Base-by-base conservation (phyloP, 2,797 vertebrate species). In the Hippocampus kuda region DNA sequence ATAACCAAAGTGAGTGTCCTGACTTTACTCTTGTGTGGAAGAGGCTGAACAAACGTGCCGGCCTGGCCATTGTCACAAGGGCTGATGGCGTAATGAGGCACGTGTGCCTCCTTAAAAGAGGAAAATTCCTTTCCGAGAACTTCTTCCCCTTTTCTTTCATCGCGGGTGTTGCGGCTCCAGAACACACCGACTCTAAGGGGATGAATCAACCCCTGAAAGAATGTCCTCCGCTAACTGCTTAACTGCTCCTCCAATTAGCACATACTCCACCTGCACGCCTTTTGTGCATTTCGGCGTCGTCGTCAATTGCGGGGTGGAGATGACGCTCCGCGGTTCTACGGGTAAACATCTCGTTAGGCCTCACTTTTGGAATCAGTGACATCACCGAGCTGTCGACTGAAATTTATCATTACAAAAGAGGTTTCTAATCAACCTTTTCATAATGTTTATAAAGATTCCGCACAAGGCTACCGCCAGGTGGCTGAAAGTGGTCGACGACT, bases 41-140 rank as follows among this genome's bases (percentile, higher is more conserved):
- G 77, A 77, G 61, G 79, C 69, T 65, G 77, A 84, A 85, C 79
- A 83, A 85, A 83, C 82, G 82, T 65, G 79, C 84, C 72, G 78
- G 83, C 85, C 83, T 76, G 8, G 75, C 86, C 79, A 81, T 89
- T 88, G 87, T 89, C 20, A 53, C 65, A 11, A 75, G 79, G 73
- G 75, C 73, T 78, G 80, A 87, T 87, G 34, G 88, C 73, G 51
- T 94, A 96, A 97, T 97, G 94, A 96, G 94, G 92, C 92, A 88
- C 89, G 84, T 92, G 91, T 86, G 88, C 88, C 91, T 87, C 77
- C 77, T 88, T 38, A 38, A 27, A 60, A 83, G 81, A 81, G 70
- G 75, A 86, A 85, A 87, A 89, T 89, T 90, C 88, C 85, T 89
- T 78, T 80, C 76, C 8, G 3, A 80, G 74, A 83, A 60, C 78